Conservation (phyloP, 2,888 invertebrate genomes). For the Ectobius pallidus region DNA sequence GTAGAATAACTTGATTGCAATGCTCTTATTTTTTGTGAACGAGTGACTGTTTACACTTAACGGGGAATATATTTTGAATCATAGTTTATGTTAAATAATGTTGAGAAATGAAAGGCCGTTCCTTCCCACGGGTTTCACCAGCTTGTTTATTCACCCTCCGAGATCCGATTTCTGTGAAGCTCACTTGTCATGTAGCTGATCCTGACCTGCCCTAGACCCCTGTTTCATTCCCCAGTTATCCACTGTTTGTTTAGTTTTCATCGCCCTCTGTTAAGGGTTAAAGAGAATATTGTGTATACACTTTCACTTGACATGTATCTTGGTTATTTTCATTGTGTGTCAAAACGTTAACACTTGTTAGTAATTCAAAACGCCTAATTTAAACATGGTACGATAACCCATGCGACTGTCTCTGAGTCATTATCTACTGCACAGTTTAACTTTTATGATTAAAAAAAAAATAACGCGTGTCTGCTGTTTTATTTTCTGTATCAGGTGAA, state of each 20-base stretch:
- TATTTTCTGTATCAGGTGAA: no score
- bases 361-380: not conserved
- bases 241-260: not conserved
- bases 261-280: constrained; percentile 6
- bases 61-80: not conserved
- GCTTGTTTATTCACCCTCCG: not conserved
- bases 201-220: constrained; percentile 17
- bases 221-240: not conserved
- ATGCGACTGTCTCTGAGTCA: no score
- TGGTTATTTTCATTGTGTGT: constrained; percentile 8
- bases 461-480: no score
- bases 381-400: no score
- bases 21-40: no score
- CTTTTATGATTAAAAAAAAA: no score
- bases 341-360: not conserved
- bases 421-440: no score
- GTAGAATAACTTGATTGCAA: no score
- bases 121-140: constrained; percentile 15
- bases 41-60: no score
- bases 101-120: not conserved
- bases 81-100: no score
- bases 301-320: not conserved
- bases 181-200: constrained; percentile 9
- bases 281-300: not conserved
- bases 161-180: constrained; percentile 2